phyloP scores from a whole-genome alignment of 1,140 invertebrate species.

The Apis mellifera region DNA sequence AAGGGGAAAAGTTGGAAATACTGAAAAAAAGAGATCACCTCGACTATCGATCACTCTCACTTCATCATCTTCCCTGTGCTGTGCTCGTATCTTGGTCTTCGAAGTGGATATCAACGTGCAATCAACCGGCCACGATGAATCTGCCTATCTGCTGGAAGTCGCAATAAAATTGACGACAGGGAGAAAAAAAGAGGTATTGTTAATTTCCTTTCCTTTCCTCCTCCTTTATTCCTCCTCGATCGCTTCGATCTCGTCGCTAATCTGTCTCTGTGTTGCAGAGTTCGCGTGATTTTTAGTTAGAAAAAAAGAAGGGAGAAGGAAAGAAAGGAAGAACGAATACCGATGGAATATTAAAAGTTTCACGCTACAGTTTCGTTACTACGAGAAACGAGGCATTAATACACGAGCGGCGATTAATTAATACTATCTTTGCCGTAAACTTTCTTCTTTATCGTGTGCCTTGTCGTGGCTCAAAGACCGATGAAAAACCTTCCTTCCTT shows the following conservation, averaged over 20 bases:
- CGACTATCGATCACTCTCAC: constrained; percentile 53
- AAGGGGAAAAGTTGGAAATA: background rate
- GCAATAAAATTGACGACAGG: constrained; percentile 67
- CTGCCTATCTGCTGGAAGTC: constrained; percentile 31
- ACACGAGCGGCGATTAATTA: constrained; percentile 13
- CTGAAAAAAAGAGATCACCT: constrained; percentile 22
- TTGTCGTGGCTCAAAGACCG: background rate
- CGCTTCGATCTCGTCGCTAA: constrained; percentile 7
- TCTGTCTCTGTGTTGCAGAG: background rate
- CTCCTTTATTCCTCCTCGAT: background rate
- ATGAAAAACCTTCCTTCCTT: background rate
- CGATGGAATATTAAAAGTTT: constrained; percentile 37
- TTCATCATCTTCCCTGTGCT: constrained; percentile 31
- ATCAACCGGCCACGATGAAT: constrained; percentile 48
- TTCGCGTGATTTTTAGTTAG: background rate
- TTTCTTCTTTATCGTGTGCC: constrained; percentile 1
- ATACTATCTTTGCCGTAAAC: constrained; percentile 15
- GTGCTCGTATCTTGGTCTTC: constrained; percentile 41
- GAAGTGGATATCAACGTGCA: constrained; percentile 33
- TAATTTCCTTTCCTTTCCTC: constrained; percentile 63
- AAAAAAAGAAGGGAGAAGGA: background rate
- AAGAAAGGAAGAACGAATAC: background rate
- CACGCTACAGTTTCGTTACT: constrained; percentile 13
- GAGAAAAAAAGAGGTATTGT: constrained; percentile 61
- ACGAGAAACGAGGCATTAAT: constrained; percentile 22